Conservation (phyloP, 2,888 invertebrate genomes). For the Ichneumoninae sp. region DNA sequence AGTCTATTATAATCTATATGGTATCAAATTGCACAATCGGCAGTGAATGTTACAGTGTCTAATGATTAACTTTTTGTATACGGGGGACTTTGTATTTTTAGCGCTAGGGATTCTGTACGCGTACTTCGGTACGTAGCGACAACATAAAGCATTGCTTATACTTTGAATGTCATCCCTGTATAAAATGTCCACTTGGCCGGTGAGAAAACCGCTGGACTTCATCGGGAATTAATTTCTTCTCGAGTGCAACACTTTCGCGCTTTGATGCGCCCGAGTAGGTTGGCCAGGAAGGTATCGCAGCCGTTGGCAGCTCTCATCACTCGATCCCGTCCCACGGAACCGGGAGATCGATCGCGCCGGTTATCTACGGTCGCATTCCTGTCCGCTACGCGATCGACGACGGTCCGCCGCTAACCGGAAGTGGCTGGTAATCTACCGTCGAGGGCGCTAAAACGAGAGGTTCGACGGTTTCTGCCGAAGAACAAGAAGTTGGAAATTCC, state of each 20-base stretch:
- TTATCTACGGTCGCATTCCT: constrained; percentile 63
- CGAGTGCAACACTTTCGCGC: constrained; percentile 76
- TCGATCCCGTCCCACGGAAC: constrained; percentile 41
- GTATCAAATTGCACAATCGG: too few relatives aligned
- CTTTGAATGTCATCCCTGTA: neutral
- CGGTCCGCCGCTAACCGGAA: constrained; percentile 48
- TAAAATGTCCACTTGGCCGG: neutral
- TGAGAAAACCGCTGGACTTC: constrained; percentile 62
- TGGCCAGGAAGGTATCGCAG: neutral
- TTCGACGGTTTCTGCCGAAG: neutral
- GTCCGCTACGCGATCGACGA: constrained; percentile 56
- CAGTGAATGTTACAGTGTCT: neutral
- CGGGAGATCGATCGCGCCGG: constrained; percentile 46
- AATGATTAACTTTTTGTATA: neutral
- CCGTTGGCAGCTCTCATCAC: constrained; percentile 8
- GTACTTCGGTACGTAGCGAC: too few relatives aligned
- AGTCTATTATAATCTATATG: too few relatives aligned
- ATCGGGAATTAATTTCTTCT: constrained; percentile 77
- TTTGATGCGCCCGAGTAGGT: constrained; percentile 70
- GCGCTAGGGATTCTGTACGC: too few relatives aligned
- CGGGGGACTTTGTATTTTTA: too few relatives aligned
- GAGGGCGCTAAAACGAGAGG: constrained; percentile 34
- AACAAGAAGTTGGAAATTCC: constrained; percentile 39
- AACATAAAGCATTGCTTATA: neutral
- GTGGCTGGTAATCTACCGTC: constrained; percentile 49